Conservation (phyloP, 2,797 vertebrate genomes). For the Pseudotriccus pelzelni region DNA sequence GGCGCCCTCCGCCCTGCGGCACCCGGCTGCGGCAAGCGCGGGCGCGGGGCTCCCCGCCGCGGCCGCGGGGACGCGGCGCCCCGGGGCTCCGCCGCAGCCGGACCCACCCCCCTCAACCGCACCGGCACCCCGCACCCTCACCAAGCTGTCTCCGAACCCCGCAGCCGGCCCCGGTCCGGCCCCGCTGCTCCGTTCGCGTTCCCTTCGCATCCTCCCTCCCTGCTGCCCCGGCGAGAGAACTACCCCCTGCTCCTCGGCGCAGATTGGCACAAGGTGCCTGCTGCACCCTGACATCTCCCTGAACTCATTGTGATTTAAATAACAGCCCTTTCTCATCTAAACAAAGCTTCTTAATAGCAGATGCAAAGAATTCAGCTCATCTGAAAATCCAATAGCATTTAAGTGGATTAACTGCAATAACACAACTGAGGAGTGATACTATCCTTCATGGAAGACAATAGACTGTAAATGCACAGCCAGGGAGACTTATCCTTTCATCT, state of each 20-base stretch:
- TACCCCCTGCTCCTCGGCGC: background rate
- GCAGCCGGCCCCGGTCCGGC: background rate
- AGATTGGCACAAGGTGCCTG: conserved; percentile 33
- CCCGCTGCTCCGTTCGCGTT: background rate
- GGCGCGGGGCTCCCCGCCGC: background rate
- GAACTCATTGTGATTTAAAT: conserved; percentile 69
- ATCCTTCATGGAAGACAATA: conserved; percentile 69
- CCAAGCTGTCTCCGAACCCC: background rate
- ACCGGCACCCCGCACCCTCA: background rate
- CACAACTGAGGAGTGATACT: conserved; percentile 67
- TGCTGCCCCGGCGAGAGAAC: background rate
- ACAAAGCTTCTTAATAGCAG: conserved; percentile 68
- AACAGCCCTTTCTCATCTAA: conserved; percentile 53
- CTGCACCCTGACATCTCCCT: conserved; percentile 54
- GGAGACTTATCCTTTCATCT: conserved; percentile 70
- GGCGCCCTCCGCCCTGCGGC: conserved; percentile 23
- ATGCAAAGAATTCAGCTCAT: conserved; percentile 66
- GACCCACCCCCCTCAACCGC: background rate
- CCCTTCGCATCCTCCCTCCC: background rate
- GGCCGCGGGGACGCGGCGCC: background rate
- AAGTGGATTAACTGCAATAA: conserved; percentile 77
- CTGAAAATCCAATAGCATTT: conserved; percentile 73
- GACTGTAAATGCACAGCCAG: conserved; percentile 67
- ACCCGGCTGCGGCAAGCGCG: conserved; percentile 28
- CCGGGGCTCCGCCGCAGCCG: background rate